A percentile compares a stretch with the other conserved stretches of the same genome.
Conservation (phyloP, 2,888 invertebrate species). For the Rotaria sp. region DNA sequence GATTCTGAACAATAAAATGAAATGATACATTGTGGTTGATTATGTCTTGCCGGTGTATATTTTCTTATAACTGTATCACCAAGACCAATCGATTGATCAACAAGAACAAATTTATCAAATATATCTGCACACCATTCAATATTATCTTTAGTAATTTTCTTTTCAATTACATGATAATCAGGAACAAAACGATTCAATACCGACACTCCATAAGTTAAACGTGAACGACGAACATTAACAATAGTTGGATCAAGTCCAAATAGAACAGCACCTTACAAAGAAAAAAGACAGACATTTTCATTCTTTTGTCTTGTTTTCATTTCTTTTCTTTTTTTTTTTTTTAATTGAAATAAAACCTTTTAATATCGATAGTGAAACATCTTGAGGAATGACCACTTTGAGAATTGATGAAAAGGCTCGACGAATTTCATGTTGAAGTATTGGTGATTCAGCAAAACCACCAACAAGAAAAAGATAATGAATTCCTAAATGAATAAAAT, state of each 20-base stretch:
- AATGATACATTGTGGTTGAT: constrained; percentile 58
- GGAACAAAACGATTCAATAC: constrained; percentile 59
- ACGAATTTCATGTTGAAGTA: constrained; percentile 59
- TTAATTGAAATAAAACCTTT: constrained; percentile 47
- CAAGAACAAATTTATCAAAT: constrained; percentile 59
- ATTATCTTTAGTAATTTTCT: constrained; percentile 57
- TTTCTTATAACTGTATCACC: constrained; percentile 59
- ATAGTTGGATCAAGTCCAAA: constrained; percentile 60
- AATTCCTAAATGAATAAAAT: constrained; percentile 45
- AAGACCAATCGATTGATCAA: constrained; percentile 58
- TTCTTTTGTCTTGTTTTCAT: too few species aligned
- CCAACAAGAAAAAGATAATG: constrained; percentile 60
- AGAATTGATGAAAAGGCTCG: constrained; percentile 53
- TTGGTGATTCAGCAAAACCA: constrained; percentile 60
- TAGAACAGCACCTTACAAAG: constrained; percentile 57
- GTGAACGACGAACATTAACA: constrained; percentile 57
- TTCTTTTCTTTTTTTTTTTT: too few species aligned
- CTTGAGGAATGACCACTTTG: constrained; percentile 55
- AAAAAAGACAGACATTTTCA: too few species aligned
- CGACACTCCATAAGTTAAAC: constrained; percentile 61
- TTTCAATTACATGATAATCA: constrained; percentile 57
- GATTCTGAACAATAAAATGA: constrained; percentile 59
- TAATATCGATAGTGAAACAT: constrained; percentile 58
- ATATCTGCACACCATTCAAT: constrained; percentile 61
- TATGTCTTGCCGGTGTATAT: constrained; percentile 59